Evolutionary conservation across 23 tunicate genomes (phyloP), one percentile per base, ranked within the genome.

Genomic region (Trididemnum nubilum): DNA sequence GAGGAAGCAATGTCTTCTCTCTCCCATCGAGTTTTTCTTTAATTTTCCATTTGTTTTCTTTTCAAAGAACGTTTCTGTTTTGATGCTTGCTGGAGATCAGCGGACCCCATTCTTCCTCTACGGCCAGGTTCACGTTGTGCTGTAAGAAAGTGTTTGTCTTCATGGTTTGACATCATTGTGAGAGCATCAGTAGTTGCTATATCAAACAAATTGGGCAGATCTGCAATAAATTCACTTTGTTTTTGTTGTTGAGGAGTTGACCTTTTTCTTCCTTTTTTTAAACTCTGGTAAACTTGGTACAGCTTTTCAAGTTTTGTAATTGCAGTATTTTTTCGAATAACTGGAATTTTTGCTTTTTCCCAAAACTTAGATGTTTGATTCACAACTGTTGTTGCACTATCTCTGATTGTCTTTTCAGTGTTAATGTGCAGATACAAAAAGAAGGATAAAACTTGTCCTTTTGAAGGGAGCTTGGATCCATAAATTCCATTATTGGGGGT

Each of bases 81-180:
- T 32, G 12, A 7, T 69, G 74, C 74, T 69, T 28, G 74, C n/a
- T 32, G 29, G 39, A 69, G 22, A 69, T 69, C 74, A 5, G 74
- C 74, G 29, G 39, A 69, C 22, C 69, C 69, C 69, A 61, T 61
- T 61, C 24, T 69, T 69, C 74, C 74, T 69, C 74, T 69, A 3
- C 74, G n/a, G 40, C 74, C 74, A 69, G 38, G 39, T 69, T 69
- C 37, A 69, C 74, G 37, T 34, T 69, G 74, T 34, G 74, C 74
- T 34, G 4, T 29, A 69, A 69, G 74, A 69, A 69, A 69, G 27
- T 69, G 9, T n/a, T n/a, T n/a, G n/a, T n/a, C n/a, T 32, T 3
- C 40, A 7, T 69, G 38, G 40, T 28, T 28, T 28, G 74, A 5
- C 74, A 69, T 69, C 32, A n/a, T 12, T 69, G 74, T 69, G 37